These are phyloP conservation scores for Pelecanus crispus DNA, from an alignment of 2,113 vertebrate species.

Conservation along the genomic window DNA sequence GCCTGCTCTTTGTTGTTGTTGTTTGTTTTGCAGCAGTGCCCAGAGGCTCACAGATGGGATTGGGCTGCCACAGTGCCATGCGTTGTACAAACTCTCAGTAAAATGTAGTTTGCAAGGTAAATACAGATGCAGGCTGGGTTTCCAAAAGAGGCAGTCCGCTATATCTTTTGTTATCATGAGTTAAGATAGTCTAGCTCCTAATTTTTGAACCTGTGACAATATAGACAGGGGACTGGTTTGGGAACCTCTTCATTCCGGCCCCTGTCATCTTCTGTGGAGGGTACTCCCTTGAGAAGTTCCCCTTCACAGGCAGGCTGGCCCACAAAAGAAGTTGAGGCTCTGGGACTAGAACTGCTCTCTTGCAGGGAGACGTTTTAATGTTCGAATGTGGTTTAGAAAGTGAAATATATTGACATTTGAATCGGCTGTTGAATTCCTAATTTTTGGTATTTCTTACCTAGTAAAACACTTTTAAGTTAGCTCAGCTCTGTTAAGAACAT, in stretches of 20 bases:
- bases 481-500: not conserved
- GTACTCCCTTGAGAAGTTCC: not conserved
- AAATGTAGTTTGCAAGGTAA: rapidly evolving
- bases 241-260: not conserved
- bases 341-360: not conserved
- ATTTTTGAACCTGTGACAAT: rapidly evolving
- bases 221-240: rapidly evolving
- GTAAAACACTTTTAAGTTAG: not conserved
- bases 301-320: not conserved
- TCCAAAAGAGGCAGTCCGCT: rapidly evolving
- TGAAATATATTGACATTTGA: not conserved
- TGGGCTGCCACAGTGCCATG: rapidly evolving
- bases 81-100: rapidly evolving
- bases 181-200: rapidly evolving
- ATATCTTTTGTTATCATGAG: rapidly evolving
- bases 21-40: not conserved
- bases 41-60: rapidly evolving
- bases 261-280: rapidly evolving
- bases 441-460: not conserved
- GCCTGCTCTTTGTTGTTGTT: not conserved
- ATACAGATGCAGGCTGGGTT: too few relatives aligned
- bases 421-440: not conserved
- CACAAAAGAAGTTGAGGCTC: rapidly evolving
- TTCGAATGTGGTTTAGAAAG: not conserved
- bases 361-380: not conserved